Percentiles rank a stretch among this genome's conserved stretches.
Conservation (phyloP, 2,888 invertebrate genomes). For the Tetramorium bicarinatum region DNA sequence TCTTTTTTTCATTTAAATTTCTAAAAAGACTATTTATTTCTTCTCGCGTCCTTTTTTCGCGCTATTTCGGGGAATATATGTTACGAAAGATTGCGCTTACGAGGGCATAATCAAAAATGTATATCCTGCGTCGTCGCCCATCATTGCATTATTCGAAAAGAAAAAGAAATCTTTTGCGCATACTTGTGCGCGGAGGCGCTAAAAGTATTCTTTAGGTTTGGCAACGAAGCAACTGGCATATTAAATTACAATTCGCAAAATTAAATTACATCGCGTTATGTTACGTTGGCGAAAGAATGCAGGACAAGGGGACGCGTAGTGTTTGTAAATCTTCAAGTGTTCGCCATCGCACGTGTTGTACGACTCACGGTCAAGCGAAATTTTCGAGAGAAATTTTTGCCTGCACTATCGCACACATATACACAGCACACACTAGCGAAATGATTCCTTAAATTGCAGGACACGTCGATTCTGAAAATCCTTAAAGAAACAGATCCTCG, state of each 20-base stretch:
- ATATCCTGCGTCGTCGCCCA: neutral
- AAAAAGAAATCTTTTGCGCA: neutral
- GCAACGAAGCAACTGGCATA: too few relatives aligned
- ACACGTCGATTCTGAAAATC: neutral
- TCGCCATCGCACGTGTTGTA: neutral
- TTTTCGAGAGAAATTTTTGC: neutral
- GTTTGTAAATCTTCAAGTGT: neutral
- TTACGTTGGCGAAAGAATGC: neutral
- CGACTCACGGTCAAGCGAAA: neutral
- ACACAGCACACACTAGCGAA: neutral
- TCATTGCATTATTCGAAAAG: neutral
- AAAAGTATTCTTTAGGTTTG: neutral
- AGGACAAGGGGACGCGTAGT: neutral
- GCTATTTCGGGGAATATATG: too few relatives aligned
- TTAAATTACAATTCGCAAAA: too few relatives aligned
- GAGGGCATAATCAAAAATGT: neutral
- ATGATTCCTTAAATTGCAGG: constrained; percentile 2
- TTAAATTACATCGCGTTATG: neutral
- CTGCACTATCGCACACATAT: too few relatives aligned
- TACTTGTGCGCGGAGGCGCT: neutral
- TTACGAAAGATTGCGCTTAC: too few relatives aligned
- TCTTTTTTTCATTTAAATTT: neutral
- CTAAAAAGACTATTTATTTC: neutral
- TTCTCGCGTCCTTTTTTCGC: neutral
- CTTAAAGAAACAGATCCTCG: neutral